Conservation (phyloP, 2,888 invertebrate genomes). For the Ditylenchus weischeri region DNA sequence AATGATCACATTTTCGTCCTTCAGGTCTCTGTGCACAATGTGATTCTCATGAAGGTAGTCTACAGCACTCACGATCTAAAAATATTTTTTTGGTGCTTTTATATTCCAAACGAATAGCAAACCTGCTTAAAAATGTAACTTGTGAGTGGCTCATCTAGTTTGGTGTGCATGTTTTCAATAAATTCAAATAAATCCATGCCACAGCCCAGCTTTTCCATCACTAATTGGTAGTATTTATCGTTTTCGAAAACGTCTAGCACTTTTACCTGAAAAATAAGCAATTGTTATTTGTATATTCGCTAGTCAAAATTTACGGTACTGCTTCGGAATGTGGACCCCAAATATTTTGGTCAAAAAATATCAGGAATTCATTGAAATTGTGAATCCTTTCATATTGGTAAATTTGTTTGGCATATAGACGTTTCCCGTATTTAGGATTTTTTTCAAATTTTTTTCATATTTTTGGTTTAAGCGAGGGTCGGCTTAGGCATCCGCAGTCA, state of each 20-base stretch:
- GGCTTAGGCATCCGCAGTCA: no score
- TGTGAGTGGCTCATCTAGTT: conserved; percentile 70
- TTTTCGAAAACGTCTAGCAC: conserved; percentile 72
- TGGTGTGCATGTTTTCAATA: conserved; percentile 69
- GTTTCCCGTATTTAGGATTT: no score
- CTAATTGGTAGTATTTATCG: conserved; percentile 71
- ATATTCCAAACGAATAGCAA: no score
- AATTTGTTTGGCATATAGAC: no score
- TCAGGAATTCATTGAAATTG: no score
- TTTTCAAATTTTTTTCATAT: no score
- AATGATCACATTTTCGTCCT: conserved; percentile 74
- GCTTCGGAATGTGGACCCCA: no score
- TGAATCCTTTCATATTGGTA: no score
- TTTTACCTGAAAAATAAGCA: not conserved
- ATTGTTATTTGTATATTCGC: not conserved
- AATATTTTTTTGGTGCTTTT: conserved; percentile 19
- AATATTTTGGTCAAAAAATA: no score
- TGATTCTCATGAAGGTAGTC: conserved; percentile 68
- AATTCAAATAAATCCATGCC: conserved; percentile 78
- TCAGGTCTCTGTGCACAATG: conserved; percentile 72
- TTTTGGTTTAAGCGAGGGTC: no score
- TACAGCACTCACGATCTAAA: conserved; percentile 71
- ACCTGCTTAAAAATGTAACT: conserved; percentile 74
- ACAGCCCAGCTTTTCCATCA: conserved; percentile 75
- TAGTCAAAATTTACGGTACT: no score